phyloP scores from a whole-genome alignment of 1,140 invertebrate species.

The Nilaparvata lugens region DNA sequence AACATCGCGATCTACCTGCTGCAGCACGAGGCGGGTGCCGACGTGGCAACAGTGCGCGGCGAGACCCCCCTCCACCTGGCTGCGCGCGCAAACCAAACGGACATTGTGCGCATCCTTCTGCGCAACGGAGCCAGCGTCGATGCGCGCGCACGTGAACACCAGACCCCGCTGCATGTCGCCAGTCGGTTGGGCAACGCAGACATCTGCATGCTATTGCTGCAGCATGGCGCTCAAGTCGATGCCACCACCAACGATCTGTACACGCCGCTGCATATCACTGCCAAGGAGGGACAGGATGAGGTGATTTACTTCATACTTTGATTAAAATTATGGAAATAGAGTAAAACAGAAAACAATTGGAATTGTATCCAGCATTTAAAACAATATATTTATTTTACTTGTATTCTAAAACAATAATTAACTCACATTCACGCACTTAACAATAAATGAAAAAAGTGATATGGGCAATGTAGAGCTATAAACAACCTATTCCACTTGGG shows the following conservation, averaged over 20 bases:
- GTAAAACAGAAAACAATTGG: no score
- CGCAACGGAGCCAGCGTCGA: conserved; percentile 95
- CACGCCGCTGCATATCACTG: conserved; percentile 94
- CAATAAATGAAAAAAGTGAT: no score
- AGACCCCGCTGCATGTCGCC: conserved; percentile 91
- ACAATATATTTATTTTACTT: no score
- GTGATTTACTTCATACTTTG: no score
- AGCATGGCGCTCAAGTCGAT: conserved; percentile 81
- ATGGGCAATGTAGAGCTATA: no score
- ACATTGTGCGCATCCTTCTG: conserved; percentile 80
- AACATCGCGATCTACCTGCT: conserved; percentile 96
- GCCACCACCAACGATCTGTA: conserved; percentile 89
- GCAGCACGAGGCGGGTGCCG: conserved; percentile 87
- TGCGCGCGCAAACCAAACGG: conserved; percentile 86
- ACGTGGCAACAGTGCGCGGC: conserved; percentile 91
- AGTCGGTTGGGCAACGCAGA: conserved; percentile 86
- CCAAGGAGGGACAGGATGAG: conserved; percentile 92
- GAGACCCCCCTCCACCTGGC: conserved; percentile 97
- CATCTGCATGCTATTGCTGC: conserved; percentile 81
- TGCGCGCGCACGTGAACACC: conserved; percentile 67
- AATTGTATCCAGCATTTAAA: no score
- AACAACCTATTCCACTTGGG: no score
- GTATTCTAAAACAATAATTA: no score
- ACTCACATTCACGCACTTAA: no score
- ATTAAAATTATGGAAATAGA: no score